phyloP scores from a whole-genome alignment of 2,888 invertebrate genomes.

The Plebejus melissa region DNA sequence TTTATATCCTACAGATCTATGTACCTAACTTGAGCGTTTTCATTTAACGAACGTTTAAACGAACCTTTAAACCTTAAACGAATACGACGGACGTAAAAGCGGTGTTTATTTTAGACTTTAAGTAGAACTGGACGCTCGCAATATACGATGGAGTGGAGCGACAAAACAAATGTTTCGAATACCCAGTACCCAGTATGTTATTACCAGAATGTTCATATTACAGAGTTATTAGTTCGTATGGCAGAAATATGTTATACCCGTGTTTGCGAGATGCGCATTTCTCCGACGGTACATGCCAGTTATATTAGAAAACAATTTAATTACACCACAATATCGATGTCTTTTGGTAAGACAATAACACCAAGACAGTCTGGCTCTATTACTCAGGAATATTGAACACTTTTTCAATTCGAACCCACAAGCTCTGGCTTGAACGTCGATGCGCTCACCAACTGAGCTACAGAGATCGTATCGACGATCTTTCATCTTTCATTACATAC shows the following conservation, averaged over 20 bases:
- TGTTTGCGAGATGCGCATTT: neutral
- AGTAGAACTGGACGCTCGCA: neutral
- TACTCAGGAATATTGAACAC: too few relatives aligned
- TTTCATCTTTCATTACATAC: too few relatives aligned
- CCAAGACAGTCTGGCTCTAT: too few relatives aligned
- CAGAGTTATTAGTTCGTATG: neutral
- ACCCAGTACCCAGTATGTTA: neutral
- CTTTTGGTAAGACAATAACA: too few relatives aligned
- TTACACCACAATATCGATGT: too few relatives aligned
- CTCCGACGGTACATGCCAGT: neutral
- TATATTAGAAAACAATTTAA: neutral
- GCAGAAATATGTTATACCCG: neutral
- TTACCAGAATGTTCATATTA: neutral
- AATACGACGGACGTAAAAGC: neutral
- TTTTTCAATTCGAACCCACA: too few relatives aligned
- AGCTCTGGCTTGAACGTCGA: too few relatives aligned
- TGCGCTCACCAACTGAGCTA: too few relatives aligned
- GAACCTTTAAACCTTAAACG: neutral
- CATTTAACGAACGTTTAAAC: neutral
- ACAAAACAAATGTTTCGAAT: neutral
- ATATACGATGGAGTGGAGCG: neutral
- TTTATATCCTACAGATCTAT: neutral
- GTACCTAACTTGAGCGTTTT: neutral
- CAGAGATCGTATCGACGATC: too few relatives aligned
- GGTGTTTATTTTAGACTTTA: slow-evolving; percentile 1